Conservation (phyloP, 2,888 invertebrate genomes). For the Nysson spinosus region DNA sequence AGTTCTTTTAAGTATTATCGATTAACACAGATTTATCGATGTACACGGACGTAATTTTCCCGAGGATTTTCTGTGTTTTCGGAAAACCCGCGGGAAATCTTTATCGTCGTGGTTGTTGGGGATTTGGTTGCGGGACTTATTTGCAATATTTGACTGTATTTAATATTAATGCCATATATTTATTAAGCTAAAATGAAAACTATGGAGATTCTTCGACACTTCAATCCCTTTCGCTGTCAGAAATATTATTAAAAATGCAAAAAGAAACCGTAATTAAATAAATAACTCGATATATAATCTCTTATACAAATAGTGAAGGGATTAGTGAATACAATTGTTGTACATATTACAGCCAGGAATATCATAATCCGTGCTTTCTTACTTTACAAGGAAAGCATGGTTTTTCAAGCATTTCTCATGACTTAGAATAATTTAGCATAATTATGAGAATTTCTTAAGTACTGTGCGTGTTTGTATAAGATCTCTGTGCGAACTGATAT, state of each 20-base stretch:
- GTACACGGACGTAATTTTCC: constrained; percentile 12
- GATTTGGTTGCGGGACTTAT: constrained; percentile 58
- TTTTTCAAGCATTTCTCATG: constrained; percentile 1
- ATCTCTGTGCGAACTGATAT: constrained; percentile 39
- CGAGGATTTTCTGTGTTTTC: constrained; percentile 19
- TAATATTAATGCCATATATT: constrained; percentile 39
- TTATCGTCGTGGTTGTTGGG: constrained; percentile 34
- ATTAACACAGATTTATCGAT: constrained; percentile 11
- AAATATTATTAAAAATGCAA: background rate
- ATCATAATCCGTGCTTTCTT: constrained; percentile 18
- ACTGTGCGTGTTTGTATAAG: constrained; percentile 37
- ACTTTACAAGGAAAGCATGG: constrained; percentile 1
- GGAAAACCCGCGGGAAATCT: constrained; percentile 46
- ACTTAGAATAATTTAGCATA: constrained; percentile 26
- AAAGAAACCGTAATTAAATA: background rate
- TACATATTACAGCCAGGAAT: constrained; percentile 37
- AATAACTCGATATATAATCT: background rate
- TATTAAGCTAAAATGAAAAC: constrained; percentile 29
- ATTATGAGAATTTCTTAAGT: constrained; percentile 22
- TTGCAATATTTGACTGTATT: constrained; percentile 58
- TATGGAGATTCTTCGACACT: constrained; percentile 1
- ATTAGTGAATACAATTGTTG: constrained; percentile 19
- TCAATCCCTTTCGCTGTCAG: background rate
- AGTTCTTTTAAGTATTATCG: background rate
- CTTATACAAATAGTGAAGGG: no score